Base-by-base conservation (phyloP, 2,113 vertebrate species). In the Chrysochloris asiatica region DNA sequence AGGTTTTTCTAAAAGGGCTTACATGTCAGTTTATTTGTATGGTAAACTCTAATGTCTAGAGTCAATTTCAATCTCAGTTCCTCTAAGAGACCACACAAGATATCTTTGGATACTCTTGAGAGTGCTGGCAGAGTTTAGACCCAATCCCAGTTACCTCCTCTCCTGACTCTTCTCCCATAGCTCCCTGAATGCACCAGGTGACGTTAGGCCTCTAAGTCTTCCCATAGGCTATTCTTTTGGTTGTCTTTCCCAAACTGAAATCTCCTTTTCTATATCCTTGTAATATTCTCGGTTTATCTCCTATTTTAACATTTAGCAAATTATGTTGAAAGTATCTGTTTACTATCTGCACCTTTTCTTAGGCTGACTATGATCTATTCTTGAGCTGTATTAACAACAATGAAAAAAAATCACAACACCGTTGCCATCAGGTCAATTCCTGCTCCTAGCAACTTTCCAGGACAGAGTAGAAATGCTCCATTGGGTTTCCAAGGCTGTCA, bases 271-370 rank as follows among this genome's bases (percentile, higher is more conserved):
- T n/a, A 1, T 76, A 45, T 72, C 72, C 76, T 95, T 45, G 43
- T 43, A 12, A 14, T 56, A 41, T 45, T 50, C n/a, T 21, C 11
- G 75, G 38, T 77, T 90, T 67, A 50, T 84, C 47, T 67, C n/a
- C n/a, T n/a, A n/a, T n/a, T n/a, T n/a, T n/a, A n/a, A 69, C 56
- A 28, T 79, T 82, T 54, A 80, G 41, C 52, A 69, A 67, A 69
- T n/a, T 12, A 19, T 36, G 36, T 36, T 1, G 3, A 72, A 63
- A 89, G 52, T 63, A 41, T 56, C 63, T 92, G 54, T 78, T 82
- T 48, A 43, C 41, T 54, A 33, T 41, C 79, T 77, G 30, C 81
- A 54, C 90, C 72, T 83, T 79, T 86, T 86, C 24, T n/a, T 83
- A 6, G 81, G 61, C 80, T n/a, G 56, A 26, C 22, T 28, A 19